phyloP scores from a whole-genome alignment of 2,113 vertebrate species.

The Aldabrachelys gigantea region DNA sequence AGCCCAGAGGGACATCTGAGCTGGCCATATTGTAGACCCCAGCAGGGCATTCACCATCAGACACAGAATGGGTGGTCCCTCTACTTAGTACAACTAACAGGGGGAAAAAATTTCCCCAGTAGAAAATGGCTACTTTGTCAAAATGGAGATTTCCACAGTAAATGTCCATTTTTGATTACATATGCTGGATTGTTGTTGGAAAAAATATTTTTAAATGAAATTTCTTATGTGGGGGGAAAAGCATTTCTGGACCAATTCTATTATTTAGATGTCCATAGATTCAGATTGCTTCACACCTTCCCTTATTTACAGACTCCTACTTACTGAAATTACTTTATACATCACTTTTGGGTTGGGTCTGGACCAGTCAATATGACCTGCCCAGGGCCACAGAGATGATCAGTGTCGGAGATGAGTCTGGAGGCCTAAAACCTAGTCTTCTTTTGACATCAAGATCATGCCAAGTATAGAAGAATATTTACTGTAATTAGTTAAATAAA shows the following conservation, averaged over 20 bases:
- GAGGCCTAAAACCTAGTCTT: background rate
- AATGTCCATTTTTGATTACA: background rate
- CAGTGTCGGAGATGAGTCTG: accelerated
- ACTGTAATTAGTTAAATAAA: background rate
- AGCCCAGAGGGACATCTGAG: background rate
- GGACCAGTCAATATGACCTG: background rate
- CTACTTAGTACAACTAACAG: accelerated
- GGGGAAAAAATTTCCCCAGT: background rate
- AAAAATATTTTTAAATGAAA: background rate
- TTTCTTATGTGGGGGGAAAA: background rate
- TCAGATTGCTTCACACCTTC: background rate
- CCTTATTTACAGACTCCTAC: background rate
- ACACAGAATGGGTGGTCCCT: background rate
- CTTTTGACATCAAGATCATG: accelerated
- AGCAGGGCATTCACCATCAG: background rate
- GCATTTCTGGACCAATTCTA: background rate
- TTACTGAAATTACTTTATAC: background rate
- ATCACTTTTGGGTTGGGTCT: background rate
- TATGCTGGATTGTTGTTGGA: background rate
- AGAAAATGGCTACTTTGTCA: background rate
- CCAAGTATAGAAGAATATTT: background rate
- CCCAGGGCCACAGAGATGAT: accelerated
- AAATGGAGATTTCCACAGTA: slow-evolving; percentile 10
- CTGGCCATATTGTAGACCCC: background rate
- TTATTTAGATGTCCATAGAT: background rate